Base-by-base conservation (phyloP, 2,113 vertebrate species). In the Electrona antarctica region DNA sequence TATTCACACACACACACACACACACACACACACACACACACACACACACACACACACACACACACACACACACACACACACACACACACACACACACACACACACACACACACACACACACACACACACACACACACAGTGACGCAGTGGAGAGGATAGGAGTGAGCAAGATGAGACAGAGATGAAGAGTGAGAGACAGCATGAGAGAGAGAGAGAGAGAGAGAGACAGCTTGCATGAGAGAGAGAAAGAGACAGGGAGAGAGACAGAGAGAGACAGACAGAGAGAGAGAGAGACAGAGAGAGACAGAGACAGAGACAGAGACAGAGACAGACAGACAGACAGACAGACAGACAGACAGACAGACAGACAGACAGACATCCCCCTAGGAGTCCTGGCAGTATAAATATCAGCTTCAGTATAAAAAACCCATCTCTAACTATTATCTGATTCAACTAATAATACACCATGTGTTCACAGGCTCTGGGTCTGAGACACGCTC, bases 381-480 rank as follows among this genome's bases (percentile, higher is more conserved):
- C 54, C 50, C 21, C 55, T 21, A 57, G 74, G 78, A 77, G 81
- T 79, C 59, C 29, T 29, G 62, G 29, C 10, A 45, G 71, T 85
- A 84, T 78, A 87, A 84, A 86, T 85, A 85, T 78, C 83, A 87
- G 84, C 67, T 83, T 84, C 82, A 86, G 55, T 41, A 41, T 41
- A 41, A 41, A 21, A 21, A 1, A 41, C 33, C 33, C 29, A 33
- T 41, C 33, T 41, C 33, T 41, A 41, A 41, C 33, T 41, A 41
- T n/a, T n/a, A 41, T 41, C 33, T 41, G 33, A 41, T 41, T 41
- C 33, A 41, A 41, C 33, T 41, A 41, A 41, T 41, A 41, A 41
- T 41, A 41, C 33, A 41, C 33, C 3, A 6, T 41, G 33, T 41
- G 33, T 41, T 41, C 33, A 41, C 33, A 41, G 33, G 33, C 33